A percentile compares a stretch with the other conserved stretches of the same genome.
Evolutionary conservation across 1,140 invertebrate species (phyloP).

Genomic region (Papilio polyxenes): DNA sequence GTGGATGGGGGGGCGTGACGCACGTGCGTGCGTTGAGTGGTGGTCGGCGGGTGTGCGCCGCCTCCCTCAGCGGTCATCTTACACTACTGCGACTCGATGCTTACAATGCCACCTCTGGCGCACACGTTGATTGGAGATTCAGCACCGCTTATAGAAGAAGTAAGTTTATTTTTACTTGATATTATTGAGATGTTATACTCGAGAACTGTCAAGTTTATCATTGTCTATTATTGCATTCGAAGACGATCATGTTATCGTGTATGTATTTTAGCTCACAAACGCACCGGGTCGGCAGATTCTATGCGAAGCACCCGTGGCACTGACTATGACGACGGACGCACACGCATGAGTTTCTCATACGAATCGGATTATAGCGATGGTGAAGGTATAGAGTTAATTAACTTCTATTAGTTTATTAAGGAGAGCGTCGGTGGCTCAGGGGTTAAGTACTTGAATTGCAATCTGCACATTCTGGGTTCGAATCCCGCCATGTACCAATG

Average conservation of each 20-base stretch:
- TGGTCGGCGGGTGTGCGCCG: constrained; percentile 86
- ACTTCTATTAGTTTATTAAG: too few relatives aligned
- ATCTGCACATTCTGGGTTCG: too few relatives aligned
- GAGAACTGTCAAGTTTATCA: too few relatives aligned
- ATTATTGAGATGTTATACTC: not conserved
- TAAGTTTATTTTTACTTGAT: constrained; percentile 60
- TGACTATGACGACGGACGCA: constrained; percentile 45
- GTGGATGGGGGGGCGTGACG: constrained; percentile 86
- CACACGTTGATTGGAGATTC: constrained; percentile 88
- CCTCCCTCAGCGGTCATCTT: constrained; percentile 89
- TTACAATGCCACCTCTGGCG: constrained; percentile 83
- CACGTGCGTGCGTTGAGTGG: constrained; percentile 84
- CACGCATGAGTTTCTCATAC: constrained; percentile 60
- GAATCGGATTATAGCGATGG: constrained; percentile 64
- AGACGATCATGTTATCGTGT: not conserved
- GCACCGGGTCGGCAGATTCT: constrained; percentile 88
- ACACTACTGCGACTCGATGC: constrained; percentile 91
- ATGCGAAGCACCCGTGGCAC: constrained; percentile 51
- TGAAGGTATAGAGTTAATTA: constrained; percentile 53
- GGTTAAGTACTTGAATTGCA: too few relatives aligned
- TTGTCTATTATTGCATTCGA: not conserved
- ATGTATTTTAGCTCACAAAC: constrained; percentile 83
- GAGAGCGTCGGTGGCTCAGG: too few relatives aligned
- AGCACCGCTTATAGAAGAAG: constrained; percentile 87
- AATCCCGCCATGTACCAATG: too few relatives aligned